Conservation (phyloP, 2,113 vertebrate species). For the Eurypyga helias region DNA sequence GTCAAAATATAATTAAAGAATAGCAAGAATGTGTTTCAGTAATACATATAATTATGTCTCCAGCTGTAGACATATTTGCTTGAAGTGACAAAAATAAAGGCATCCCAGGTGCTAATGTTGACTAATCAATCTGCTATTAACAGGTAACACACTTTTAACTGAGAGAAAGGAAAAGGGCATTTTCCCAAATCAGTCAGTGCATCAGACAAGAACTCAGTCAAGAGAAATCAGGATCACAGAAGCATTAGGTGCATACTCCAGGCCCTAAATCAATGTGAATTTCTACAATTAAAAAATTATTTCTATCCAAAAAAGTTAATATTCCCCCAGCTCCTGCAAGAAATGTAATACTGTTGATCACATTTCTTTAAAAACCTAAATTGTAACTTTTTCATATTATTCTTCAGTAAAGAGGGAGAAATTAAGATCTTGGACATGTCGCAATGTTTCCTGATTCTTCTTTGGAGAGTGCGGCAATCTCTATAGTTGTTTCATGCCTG, state of each 20-base stretch:
- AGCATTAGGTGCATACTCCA: not conserved
- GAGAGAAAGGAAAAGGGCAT: not conserved
- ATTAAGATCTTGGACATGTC: fast-evolving
- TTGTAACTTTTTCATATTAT: not conserved
- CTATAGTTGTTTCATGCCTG: not conserved
- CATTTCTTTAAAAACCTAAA: not conserved
- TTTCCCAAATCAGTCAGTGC: not conserved
- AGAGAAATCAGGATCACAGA: not conserved
- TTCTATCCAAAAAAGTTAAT: not conserved
- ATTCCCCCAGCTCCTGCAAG: not conserved
- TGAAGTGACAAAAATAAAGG: conserved; percentile 35
- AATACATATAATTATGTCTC: conserved; percentile 46
- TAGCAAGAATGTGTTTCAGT: conserved; percentile 33
- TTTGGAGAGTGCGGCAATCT: not conserved
- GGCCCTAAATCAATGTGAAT: not conserved
- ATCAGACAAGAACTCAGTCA: not conserved
- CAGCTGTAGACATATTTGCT: conserved; percentile 45
- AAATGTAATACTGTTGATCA: not conserved
- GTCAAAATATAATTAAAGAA: conserved; percentile 64
- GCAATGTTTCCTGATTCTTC: not conserved
- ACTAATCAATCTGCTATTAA: conserved; percentile 29
- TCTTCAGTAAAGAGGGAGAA: not conserved
- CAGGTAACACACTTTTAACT: not conserved
- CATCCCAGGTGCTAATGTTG: conserved; percentile 1
- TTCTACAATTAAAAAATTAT: not conserved